phyloP scores from a whole-genome alignment of 2,888 invertebrate genomes.

The Chymomyza amoena region DNA sequence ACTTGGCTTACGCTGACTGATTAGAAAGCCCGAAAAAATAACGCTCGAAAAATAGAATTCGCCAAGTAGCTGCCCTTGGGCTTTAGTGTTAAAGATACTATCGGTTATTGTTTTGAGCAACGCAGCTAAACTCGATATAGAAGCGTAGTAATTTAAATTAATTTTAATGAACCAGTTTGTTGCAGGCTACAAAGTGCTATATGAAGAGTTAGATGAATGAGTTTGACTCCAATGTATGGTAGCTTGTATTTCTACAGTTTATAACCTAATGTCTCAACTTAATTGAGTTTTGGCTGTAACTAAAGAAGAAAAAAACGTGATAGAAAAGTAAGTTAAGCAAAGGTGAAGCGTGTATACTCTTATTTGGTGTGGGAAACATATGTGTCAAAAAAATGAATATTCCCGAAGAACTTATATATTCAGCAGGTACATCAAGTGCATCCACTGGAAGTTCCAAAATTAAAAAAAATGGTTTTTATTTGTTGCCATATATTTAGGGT shows the following conservation, averaged over 20 bases:
- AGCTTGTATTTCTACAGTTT: not conserved
- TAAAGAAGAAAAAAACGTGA: not conserved
- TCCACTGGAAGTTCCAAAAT: no score
- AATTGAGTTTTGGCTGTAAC: not conserved
- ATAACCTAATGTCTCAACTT: not conserved
- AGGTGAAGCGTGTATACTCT: not conserved
- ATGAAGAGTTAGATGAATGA: not conserved
- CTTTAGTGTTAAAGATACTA: not conserved
- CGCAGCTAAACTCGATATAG: not conserved
- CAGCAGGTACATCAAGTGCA: no score
- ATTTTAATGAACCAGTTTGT: constrained; percentile 48
- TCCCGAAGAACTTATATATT: no score
- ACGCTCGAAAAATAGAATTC: constrained; percentile 24
- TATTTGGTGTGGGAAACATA: no score
- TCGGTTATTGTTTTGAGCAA: not conserved
- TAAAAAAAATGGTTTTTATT: no score
- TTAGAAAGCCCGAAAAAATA: constrained; percentile 39
- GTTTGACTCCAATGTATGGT: not conserved
- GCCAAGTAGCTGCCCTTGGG: not conserved
- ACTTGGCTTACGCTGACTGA: not conserved
- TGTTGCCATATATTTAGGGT: no score
- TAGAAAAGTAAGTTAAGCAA: not conserved
- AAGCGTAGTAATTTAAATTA: constrained; percentile 21
- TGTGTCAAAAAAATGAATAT: no score
- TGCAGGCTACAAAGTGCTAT: not conserved